These are phyloP conservation scores for Allophyes oxyacanthae DNA, from an alignment of 2,888 invertebrate species.

Conservation along the genomic window DNA sequence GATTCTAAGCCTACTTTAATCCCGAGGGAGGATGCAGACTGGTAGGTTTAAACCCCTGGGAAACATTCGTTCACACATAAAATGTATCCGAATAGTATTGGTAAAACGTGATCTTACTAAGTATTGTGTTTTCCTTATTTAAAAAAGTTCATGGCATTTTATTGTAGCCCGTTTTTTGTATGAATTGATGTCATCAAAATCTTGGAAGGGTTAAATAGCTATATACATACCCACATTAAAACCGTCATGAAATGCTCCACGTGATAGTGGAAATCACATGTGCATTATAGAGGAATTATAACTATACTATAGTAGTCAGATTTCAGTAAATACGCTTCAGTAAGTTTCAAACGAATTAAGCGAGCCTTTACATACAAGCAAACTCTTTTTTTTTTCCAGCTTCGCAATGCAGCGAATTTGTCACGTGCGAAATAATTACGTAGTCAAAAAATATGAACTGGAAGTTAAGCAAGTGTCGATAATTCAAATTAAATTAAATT, in stretches of 20 bases:
- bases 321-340: too few species aligned
- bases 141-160: constrained; percentile 24
- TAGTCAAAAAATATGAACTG: not conserved
- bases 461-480: constrained; percentile 13
- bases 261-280: too few species aligned
- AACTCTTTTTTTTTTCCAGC: too few species aligned
- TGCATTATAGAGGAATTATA: too few species aligned
- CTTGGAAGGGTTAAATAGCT: too few species aligned
- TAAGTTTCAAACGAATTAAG: too few species aligned
- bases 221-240: too few species aligned
- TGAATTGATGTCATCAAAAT: too few species aligned
- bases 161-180: constrained; percentile 1
- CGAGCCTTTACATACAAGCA: too few species aligned
- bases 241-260: too few species aligned
- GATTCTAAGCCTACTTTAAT: constrained; percentile 27
- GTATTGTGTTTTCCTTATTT: constrained; percentile 27
- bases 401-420: too few species aligned
- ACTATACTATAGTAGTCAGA: too few species aligned
- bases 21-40: constrained; percentile 18
- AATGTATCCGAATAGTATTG: constrained; percentile 41
- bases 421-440: not conserved
- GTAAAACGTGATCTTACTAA: constrained; percentile 38
- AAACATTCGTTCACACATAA: constrained; percentile 36
- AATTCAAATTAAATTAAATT: constrained; percentile 12
- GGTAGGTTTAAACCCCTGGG: constrained; percentile 22